Percentiles rank a stretch among this genome's conserved stretches.
Evolutionary conservation across 2,113 vertebrate species (phyloP).

Genomic region (Nestor notabilis): DNA sequence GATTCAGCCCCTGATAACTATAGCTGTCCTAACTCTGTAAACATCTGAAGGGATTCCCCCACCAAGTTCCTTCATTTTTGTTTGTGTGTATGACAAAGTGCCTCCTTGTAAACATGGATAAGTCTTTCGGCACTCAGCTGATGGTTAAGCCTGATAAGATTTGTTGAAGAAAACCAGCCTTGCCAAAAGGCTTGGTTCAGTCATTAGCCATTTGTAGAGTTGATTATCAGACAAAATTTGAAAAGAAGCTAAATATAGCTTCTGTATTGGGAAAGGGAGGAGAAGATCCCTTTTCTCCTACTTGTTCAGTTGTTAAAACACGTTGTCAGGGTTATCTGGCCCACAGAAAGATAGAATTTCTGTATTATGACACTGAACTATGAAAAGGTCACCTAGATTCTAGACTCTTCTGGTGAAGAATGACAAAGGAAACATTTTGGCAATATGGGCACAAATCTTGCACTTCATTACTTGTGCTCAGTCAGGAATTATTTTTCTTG

Average conservation of each 20-base stretch:
- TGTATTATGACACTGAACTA: neutral
- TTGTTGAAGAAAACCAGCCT: neutral
- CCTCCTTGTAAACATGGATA: neutral
- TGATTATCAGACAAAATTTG: neutral
- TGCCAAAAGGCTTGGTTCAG: neutral
- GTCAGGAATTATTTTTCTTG: neutral
- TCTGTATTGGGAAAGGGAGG: neutral
- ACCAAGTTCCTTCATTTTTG: neutral
- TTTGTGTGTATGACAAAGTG: neutral
- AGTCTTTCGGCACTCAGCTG: neutral
- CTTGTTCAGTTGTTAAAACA: neutral
- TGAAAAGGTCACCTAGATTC: neutral
- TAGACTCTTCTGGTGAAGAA: neutral
- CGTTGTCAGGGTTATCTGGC: neutral
- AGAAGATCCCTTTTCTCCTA: neutral
- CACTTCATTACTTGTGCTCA: neutral
- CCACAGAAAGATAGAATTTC: neutral
- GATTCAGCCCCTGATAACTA: neutral
- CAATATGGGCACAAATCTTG: neutral
- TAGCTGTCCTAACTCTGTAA: neutral
- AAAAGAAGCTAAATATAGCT: neutral
- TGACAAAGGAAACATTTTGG: neutral
- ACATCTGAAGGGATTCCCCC: neutral
- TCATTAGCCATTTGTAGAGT: neutral
- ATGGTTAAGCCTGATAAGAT: neutral